These are phyloP conservation scores for Amazona ochrocephala DNA, from an alignment of 2,797 vertebrate species.

Conservation along the genomic window DNA sequence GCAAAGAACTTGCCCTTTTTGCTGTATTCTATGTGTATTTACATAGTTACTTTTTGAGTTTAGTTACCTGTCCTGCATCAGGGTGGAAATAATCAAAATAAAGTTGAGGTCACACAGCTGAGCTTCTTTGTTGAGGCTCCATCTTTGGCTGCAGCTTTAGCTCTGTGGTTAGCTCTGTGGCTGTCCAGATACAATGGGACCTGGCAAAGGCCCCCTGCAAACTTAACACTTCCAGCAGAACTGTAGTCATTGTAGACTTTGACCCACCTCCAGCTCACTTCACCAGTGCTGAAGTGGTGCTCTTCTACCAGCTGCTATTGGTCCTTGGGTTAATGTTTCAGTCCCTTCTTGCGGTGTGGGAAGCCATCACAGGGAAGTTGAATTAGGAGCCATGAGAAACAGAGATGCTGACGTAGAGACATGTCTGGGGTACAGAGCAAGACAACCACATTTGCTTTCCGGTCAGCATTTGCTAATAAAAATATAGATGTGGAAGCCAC, in stretches of 20 bases:
- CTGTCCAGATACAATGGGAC: not conserved
- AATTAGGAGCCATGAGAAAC: not conserved
- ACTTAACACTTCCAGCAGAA: not conserved
- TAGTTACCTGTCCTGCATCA: not conserved
- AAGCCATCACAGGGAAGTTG: not conserved
- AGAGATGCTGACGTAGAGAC: rapidly evolving
- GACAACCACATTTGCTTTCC: not conserved
- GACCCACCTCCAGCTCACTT: not conserved
- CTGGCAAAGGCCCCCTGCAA: not conserved
- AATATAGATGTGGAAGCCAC: not conserved
- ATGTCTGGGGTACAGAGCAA: not conserved
- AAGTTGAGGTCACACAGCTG: not conserved
- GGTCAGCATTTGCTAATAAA: not conserved
- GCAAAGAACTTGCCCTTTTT: not conserved
- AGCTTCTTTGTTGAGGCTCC: not conserved
- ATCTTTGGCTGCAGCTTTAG: not conserved
- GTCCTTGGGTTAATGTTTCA: not conserved
- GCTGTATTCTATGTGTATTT: not conserved
- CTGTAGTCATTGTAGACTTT: not conserved
- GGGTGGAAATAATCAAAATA: not conserved
- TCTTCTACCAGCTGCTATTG: not conserved
- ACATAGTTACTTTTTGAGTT: not conserved
- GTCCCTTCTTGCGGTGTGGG: not conserved
- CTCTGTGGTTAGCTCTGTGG: not conserved
- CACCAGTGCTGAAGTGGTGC: not conserved